Evolutionary conservation across 2,797 vertebrate species (phyloP), one percentile per base, ranked within the genome.

Genomic region (Myotis findleyi): DNA sequence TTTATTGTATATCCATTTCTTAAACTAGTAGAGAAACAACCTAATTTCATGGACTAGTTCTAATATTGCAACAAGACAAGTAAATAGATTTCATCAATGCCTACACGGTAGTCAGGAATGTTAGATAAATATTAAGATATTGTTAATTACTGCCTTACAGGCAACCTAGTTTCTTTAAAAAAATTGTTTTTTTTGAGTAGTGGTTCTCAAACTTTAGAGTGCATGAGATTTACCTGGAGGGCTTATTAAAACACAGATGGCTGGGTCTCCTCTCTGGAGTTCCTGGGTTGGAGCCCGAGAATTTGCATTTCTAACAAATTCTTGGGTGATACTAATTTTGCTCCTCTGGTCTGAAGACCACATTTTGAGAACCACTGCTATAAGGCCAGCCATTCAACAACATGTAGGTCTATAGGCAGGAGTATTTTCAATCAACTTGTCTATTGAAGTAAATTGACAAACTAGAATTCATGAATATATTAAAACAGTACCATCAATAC

Each of bases 41-140:
- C n/a, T 12, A 38, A 18, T 86, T 95, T 92, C 41, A 49, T 94
- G 55, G 86, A 49, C 44, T 73, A 84, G 12, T 0, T 77, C 1
- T 72, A 27, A 77, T 41, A 41, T n/a, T 96, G 59, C 71, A 30
- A 83, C 59, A n/a, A 84, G 2, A 57, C 25, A 64, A 62, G 2
- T n/a, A 25, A 94, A 91, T 33, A 94, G 18, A 91, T 33, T 93
- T 94, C 44, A 94, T 55, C 33, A 38, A 13, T 17, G 41, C 38
- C 36, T 75, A 11, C 8, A 55, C n/a, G 3, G 16, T 9, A 72
- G 27, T 23, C 21, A 47, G 59, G 14, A 41, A 76, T 36, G 3
- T 91, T 71, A 83, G 59, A 84, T 73, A 71, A 75, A 53, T 14
- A 27, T 51, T 64, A 85, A 62, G 75, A 53, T 14, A 21, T 36